A percentile compares a stretch with the other conserved stretches of the same genome.
phyloP scores from a whole-genome alignment of 2,113 vertebrate species.

The Gorsachius goisagi region DNA sequence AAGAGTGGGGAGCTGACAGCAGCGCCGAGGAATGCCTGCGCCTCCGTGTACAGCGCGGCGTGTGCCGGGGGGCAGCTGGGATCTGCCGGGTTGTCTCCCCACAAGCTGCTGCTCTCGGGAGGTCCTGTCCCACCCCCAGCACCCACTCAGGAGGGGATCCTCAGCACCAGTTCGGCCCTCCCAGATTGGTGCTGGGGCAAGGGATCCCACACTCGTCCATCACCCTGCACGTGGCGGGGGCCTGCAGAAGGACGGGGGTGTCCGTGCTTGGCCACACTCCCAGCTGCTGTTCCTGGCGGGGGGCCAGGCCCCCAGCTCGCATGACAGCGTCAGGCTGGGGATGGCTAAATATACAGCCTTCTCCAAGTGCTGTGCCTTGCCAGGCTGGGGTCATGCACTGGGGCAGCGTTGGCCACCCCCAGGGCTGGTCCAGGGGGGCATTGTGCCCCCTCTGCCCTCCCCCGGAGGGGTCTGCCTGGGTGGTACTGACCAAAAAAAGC shows the following conservation, averaged over 20 bases:
- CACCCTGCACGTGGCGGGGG: background rate
- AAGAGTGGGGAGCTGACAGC: conserved; percentile 51
- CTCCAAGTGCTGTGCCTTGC: rapidly evolving
- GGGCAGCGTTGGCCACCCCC: background rate
- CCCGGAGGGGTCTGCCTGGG: background rate
- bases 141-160: background rate
- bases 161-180: rapidly evolving
- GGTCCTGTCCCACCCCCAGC: background rate
- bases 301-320: background rate
- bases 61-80: background rate
- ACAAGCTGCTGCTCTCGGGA: rapidly evolving
- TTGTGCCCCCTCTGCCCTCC: background rate
- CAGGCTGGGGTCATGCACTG: background rate
- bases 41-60: background rate
- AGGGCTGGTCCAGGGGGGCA: rapidly evolving
- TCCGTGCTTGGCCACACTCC: background rate
- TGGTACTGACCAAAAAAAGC: background rate
- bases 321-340: background rate
- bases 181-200: background rate
- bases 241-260: background rate
- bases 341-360: conserved; percentile 13
- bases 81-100: background rate
- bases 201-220: background rate
- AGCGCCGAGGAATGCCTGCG: conserved; percentile 16
- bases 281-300: conserved; percentile 17